phyloP scores from a whole-genome alignment of 2,113 vertebrate genomes.

The Psittacara wagleri region DNA sequence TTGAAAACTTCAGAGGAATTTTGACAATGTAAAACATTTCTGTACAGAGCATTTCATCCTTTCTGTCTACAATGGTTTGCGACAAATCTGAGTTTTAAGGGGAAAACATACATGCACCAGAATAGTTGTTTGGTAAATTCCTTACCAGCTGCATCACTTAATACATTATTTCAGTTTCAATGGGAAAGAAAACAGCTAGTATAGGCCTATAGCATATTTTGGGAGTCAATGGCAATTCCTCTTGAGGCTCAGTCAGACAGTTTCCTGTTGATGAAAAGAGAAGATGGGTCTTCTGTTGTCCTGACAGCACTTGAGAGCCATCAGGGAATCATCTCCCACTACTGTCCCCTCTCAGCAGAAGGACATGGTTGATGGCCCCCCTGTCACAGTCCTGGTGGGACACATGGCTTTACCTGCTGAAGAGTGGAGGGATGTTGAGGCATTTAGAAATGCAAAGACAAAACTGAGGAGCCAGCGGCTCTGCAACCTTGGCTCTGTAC shows the following conservation, averaged over 20 bases:
- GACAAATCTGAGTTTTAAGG: conserved; percentile 1
- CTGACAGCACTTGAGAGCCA: neutral
- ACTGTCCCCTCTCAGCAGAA: accelerated
- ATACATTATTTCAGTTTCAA: neutral
- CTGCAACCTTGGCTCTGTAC: neutral
- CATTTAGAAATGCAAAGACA: neutral
- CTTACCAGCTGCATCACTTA: neutral
- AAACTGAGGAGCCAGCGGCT: neutral
- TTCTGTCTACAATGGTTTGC: neutral
- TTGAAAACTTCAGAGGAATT: conserved; percentile 33
- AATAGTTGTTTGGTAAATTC: neutral
- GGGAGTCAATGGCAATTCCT: neutral
- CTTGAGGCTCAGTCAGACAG: neutral
- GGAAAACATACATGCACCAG: neutral
- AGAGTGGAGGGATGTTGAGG: neutral
- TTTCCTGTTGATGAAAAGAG: neutral
- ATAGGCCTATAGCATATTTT: neutral
- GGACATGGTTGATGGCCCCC: neutral
- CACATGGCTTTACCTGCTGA: neutral
- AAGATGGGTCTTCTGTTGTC: neutral
- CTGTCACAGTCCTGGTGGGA: neutral
- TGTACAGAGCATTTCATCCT: neutral
- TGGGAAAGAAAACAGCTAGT: neutral
- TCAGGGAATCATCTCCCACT: neutral
- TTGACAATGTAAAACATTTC: conserved; percentile 26